Evolutionary conservation across 2,113 vertebrate species (phyloP).

Genomic region (Tragelaphus buxtoni): DNA sequence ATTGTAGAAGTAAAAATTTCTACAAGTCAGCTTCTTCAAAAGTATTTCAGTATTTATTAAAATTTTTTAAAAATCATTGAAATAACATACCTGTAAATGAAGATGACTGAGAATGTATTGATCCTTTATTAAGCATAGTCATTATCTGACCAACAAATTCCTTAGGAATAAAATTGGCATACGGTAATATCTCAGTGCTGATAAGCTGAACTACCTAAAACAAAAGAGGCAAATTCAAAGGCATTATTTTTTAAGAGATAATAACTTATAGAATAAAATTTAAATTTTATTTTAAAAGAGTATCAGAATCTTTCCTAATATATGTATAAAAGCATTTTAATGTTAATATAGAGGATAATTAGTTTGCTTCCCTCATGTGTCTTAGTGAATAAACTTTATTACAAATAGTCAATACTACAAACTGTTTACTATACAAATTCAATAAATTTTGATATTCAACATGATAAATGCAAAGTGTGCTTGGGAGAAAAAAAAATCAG

Average conservation of each 20-base stretch:
- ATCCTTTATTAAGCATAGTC: conserved; percentile 99
- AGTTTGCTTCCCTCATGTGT: not conserved
- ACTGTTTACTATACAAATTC: not conserved
- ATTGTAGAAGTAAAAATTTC: not conserved
- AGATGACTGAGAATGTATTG: conserved; percentile 98
- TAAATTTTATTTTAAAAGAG: conserved; percentile 4
- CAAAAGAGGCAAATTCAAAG: conserved; percentile 58
- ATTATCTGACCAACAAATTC: conserved; percentile 99
- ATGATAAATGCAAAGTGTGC: not conserved
- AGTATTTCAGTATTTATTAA: conserved; percentile 1
- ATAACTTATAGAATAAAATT: conserved; percentile 26
- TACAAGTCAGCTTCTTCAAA: conserved; percentile 19
- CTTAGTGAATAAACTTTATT: not conserved
- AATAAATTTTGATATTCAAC: not conserved
- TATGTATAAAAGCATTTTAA: not conserved
- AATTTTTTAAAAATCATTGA: not conserved
- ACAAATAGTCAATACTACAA: not conserved
- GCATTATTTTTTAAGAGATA: not conserved
- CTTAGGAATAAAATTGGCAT: conserved; percentile 99
- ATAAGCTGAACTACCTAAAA: conserved; percentile 97
- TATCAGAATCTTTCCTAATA: not conserved
- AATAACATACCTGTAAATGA: conserved; percentile 94
- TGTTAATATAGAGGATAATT: not conserved
- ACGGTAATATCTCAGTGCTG: conserved; percentile 97
- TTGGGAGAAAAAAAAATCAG: not conserved